A percentile compares a stretch with the other conserved stretches of the same genome.
phyloP scores from a whole-genome alignment of 2,797 vertebrate species.

The Staurois parvus region DNA sequence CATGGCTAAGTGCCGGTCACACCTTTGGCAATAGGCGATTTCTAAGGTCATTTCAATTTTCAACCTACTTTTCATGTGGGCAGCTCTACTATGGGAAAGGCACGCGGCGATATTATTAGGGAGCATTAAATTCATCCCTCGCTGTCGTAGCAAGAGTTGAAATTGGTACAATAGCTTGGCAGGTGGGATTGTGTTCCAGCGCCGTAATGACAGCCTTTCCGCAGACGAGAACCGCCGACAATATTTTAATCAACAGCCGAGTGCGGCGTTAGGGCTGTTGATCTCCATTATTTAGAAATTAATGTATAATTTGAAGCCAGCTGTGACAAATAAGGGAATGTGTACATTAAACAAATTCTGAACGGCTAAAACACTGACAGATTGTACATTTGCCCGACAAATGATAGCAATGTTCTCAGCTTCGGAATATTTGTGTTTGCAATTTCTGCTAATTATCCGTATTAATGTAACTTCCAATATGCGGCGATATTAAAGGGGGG shows the following conservation, averaged over 20 bases:
- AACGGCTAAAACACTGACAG: conserved; percentile 27
- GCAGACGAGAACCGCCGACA: conserved; percentile 62
- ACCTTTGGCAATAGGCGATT: too few species aligned
- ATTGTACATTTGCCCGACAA: conserved; percentile 29
- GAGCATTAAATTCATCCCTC: conserved; percentile 12
- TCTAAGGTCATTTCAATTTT: background rate
- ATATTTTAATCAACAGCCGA: conserved; percentile 61
- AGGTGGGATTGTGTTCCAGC: conserved; percentile 68
- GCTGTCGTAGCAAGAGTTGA: conserved; percentile 1
- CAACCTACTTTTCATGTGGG: background rate
- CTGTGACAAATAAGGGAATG: conserved; percentile 54
- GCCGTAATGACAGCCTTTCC: conserved; percentile 52
- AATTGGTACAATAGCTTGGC: conserved; percentile 68
- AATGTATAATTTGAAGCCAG: conserved; percentile 29
- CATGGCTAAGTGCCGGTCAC: too few species aligned
- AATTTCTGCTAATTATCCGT: conserved; percentile 35
- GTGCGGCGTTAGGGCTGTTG: conserved; percentile 59
- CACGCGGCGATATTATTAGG: background rate
- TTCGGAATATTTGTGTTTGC: conserved; percentile 18
- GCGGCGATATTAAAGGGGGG: background rate
- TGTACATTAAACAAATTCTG: conserved; percentile 52
- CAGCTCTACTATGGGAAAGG: background rate
- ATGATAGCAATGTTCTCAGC: conserved; percentile 59
- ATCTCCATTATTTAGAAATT: conserved; percentile 57
- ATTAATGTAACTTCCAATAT: conserved; percentile 23